Evolutionary conservation across 2,797 vertebrate genomes (phyloP).

Genomic region (Dallia pectoralis): DNA sequence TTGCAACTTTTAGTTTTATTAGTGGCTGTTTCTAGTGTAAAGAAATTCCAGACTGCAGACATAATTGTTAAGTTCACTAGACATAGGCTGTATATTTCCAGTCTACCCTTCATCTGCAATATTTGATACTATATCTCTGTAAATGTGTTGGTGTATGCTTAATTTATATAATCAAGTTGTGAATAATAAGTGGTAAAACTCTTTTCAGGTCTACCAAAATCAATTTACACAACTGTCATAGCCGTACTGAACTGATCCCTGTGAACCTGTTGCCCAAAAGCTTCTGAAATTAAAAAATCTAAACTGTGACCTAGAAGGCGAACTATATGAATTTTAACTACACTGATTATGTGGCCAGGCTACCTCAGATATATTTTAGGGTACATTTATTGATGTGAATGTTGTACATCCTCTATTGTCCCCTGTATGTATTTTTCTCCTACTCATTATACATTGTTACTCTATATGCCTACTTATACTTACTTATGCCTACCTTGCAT

Average conservation of each 20-base stretch:
- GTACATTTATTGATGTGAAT: constrained; percentile 1
- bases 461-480: neutral
- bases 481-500: neutral
- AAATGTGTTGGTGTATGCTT: too few relatives aligned
- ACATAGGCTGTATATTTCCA: too few relatives aligned
- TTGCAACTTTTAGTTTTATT: too few relatives aligned
- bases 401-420: neutral
- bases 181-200: neutral
- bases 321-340: neutral
- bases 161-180: too few relatives aligned
- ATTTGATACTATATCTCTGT: too few relatives aligned
- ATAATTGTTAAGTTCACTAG: too few relatives aligned
- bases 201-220: neutral
- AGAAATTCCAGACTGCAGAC: too few relatives aligned
- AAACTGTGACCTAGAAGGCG: neutral
- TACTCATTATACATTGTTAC: neutral
- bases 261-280: neutral
- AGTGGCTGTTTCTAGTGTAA: too few relatives aligned
- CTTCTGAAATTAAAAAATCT: neutral
- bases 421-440: neutral
- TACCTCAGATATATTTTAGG: neutral
- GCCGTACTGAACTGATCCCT: neutral
- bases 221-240: neutral
- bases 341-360: neutral
- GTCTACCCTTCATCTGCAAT: too few relatives aligned